Conservation (phyloP, 2,113 vertebrate species). For the Chaetodon trifascialis region DNA sequence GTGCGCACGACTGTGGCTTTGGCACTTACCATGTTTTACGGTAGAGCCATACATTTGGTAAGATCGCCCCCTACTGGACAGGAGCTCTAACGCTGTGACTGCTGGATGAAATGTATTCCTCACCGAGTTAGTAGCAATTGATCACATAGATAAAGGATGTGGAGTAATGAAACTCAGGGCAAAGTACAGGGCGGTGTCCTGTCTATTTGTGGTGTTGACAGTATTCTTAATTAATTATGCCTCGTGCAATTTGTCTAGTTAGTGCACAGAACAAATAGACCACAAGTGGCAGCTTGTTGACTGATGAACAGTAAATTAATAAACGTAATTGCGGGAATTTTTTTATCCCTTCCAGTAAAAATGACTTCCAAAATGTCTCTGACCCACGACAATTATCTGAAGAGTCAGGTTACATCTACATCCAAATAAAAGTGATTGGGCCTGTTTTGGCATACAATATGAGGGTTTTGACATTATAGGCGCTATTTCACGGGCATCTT, state of each 20-base stretch:
- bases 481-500: too few relatives aligned
- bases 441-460: too few relatives aligned
- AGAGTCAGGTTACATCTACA: background rate
- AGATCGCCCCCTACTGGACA: slow-evolving; percentile 32
- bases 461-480: too few relatives aligned
- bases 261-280: background rate
- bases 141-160: background rate
- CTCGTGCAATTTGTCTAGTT: background rate
- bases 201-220: background rate
- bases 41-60: background rate
- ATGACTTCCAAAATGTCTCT: background rate
- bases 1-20: background rate
- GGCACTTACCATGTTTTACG: slow-evolving; percentile 27
- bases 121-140: background rate
- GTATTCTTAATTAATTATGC: background rate
- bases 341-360: too few relatives aligned
- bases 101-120: background rate
- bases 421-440: too few relatives aligned
- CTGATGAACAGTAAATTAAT: too few relatives aligned
- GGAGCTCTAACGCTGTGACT: background rate
- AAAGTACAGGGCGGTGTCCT: background rate
- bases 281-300: too few relatives aligned
- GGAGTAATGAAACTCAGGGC: background rate
- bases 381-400: background rate
- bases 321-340: too few relatives aligned